phyloP scores from a whole-genome alignment of 1,140 invertebrate genomes.

The Drosophila watanabei region DNA sequence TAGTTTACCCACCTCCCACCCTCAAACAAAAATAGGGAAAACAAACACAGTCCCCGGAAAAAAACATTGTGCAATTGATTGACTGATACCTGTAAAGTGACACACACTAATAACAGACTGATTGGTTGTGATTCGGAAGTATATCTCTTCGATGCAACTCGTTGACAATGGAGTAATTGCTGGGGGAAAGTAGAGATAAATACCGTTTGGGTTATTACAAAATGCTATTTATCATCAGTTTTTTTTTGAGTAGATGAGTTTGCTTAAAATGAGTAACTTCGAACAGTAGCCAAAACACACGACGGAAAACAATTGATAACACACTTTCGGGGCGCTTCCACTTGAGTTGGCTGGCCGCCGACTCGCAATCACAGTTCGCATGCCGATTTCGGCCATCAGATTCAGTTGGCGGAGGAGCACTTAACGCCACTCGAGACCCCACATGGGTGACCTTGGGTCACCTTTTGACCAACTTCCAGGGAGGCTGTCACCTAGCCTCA shows the following conservation, averaged over 20 bases:
- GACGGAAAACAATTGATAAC: constrained; percentile 35
- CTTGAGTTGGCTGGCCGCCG: constrained; percentile 23
- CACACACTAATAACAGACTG: constrained; percentile 24
- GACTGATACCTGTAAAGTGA: constrained; percentile 37
- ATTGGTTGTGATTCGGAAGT: constrained; percentile 18
- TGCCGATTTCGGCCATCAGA: constrained; percentile 25
- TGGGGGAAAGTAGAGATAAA: neutral
- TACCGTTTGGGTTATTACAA: constrained; percentile 8
- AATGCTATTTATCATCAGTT: constrained; percentile 30
- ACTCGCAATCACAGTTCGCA: constrained; percentile 12
- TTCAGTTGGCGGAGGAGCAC: constrained; percentile 9
- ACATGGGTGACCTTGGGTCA: constrained; percentile 21
- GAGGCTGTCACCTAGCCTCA: constrained; percentile 41
- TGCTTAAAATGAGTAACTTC: constrained; percentile 7
- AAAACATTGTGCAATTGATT: constrained; percentile 48
- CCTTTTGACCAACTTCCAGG: constrained; percentile 40
- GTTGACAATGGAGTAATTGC: constrained; percentile 14
- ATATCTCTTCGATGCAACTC: constrained; percentile 1
- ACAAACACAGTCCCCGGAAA: constrained; percentile 17
- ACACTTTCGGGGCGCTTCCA: constrained; percentile 5
- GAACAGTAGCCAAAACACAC: neutral
- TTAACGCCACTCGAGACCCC: constrained; percentile 16
- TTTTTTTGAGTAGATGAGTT: neutral
- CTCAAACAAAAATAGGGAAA: neutral
- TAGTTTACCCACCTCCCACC: neutral